Percentiles rank a stretch among this genome's conserved stretches.
These are phyloP conservation scores for Zaprionus capensis DNA, from an alignment of 1,140 invertebrate species.

Conservation along the genomic window DNA sequence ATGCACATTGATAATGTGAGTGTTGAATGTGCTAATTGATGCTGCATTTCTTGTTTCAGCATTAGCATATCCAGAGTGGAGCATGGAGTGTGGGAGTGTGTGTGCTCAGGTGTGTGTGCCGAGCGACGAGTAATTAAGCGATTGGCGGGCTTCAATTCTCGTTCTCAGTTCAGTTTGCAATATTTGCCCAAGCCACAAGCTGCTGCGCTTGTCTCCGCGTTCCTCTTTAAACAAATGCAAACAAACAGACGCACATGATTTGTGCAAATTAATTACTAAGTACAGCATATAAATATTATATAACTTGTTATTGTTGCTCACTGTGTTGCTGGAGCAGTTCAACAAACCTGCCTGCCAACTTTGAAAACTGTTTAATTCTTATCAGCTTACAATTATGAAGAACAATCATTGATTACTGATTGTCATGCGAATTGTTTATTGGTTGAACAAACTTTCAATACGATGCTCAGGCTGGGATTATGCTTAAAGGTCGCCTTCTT, in stretches of 20 bases:
- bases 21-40: conserved; percentile 34
- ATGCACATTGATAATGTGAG: conserved; percentile 31
- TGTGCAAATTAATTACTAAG: conserved; percentile 47
- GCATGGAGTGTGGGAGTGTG: background rate
- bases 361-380: conserved; percentile 68
- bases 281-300: conserved; percentile 48
- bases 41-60: conserved; percentile 33
- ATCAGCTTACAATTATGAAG: conserved; percentile 58
- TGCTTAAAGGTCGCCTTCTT: conserved; percentile 63
- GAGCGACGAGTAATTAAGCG: conserved; percentile 33
- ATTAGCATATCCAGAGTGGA: conserved; percentile 32
- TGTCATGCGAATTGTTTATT: conserved; percentile 35
- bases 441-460: conserved; percentile 63
- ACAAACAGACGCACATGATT: conserved; percentile 43
- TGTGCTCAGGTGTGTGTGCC: conserved; percentile 32
- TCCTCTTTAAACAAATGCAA: conserved; percentile 44
- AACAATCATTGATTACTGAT: conserved; percentile 42
- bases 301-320: conserved; percentile 21
- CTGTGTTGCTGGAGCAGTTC: conserved; percentile 39
- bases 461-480: conserved; percentile 52
- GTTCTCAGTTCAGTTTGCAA: conserved; percentile 37
- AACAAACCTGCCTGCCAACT: conserved; percentile 55
- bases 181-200: conserved; percentile 40
- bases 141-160: background rate
- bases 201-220: conserved; percentile 11